These are phyloP conservation scores for Anomalospiza imberbis DNA, from an alignment of 2,797 vertebrate species.

Conservation along the genomic window DNA sequence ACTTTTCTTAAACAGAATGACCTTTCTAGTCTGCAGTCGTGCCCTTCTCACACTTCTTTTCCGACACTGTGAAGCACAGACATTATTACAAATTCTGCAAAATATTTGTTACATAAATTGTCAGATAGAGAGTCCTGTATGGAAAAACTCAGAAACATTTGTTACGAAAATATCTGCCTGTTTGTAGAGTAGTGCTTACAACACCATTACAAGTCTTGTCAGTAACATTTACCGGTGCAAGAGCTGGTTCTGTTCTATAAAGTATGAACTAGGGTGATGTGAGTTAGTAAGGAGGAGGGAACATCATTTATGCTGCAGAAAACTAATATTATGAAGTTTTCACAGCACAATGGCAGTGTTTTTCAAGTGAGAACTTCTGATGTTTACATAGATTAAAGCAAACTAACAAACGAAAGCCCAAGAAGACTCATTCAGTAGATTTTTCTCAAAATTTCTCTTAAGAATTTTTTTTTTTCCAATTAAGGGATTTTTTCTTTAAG, in stretches of 20 bases:
- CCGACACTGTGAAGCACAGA: background rate
- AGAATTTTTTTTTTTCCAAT: background rate
- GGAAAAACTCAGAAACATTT: background rate
- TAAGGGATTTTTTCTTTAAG: background rate
- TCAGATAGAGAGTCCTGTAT: background rate
- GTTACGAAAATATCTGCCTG: background rate
- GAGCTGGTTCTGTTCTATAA: background rate
- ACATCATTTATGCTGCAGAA: background rate
- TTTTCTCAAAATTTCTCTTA: background rate
- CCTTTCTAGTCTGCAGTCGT: constrained; percentile 24
- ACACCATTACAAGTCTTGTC: background rate
- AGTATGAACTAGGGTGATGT: background rate
- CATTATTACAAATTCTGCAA: constrained; percentile 10
- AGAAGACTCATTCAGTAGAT: background rate
- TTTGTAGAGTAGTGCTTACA: background rate
- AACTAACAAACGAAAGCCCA: background rate
- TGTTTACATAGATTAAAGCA: accelerated
- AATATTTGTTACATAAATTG: background rate
- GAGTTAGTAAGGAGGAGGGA: background rate
- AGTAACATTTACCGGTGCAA: background rate
- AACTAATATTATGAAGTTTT: background rate
- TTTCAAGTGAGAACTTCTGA: background rate
- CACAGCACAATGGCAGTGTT: background rate
- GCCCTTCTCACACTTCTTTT: constrained; percentile 15
- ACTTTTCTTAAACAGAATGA: background rate